phyloP scores from a whole-genome alignment of 2,797 vertebrate genomes.

The Luscinia megarhynchos region DNA sequence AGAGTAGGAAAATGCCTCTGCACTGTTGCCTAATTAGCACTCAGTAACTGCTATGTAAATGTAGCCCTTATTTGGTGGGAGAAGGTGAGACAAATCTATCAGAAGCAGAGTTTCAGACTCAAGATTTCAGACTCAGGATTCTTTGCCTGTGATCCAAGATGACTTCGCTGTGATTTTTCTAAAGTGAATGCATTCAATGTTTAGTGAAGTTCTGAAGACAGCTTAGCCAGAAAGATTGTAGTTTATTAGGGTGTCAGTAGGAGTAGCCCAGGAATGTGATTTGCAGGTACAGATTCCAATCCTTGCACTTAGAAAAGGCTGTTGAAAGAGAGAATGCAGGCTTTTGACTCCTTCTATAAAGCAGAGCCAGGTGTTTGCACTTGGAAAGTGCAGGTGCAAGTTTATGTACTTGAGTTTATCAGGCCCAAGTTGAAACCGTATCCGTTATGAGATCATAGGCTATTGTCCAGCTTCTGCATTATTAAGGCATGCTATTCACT shows the following conservation, averaged over 20 bases:
- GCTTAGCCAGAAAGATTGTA: background rate
- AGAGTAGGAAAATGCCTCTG: background rate
- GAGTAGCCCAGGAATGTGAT: background rate
- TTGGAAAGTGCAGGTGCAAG: constrained; percentile 36
- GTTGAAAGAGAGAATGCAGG: constrained; percentile 2
- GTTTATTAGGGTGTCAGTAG: background rate
- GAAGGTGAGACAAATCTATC: background rate
- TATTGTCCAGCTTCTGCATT: constrained; percentile 38
- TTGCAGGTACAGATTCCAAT: background rate
- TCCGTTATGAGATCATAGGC: constrained; percentile 30
- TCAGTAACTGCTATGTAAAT: background rate
- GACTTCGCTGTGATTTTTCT: background rate
- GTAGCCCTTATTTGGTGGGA: background rate
- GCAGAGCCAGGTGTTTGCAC: constrained; percentile 32
- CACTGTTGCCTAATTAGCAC: rapidly evolving
- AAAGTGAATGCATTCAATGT: background rate
- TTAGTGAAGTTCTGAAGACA: background rate
- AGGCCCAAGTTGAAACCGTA: constrained; percentile 1
- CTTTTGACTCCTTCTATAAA: constrained; percentile 15
- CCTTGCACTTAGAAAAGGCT: background rate
- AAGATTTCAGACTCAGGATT: background rate
- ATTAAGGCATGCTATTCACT: background rate
- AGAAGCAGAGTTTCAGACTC: background rate
- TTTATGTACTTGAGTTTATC: constrained; percentile 44
- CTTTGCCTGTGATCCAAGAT: rapidly evolving